Base-by-base conservation (phyloP, 2,888 invertebrate genomes). In the Crepidodera aurea region DNA sequence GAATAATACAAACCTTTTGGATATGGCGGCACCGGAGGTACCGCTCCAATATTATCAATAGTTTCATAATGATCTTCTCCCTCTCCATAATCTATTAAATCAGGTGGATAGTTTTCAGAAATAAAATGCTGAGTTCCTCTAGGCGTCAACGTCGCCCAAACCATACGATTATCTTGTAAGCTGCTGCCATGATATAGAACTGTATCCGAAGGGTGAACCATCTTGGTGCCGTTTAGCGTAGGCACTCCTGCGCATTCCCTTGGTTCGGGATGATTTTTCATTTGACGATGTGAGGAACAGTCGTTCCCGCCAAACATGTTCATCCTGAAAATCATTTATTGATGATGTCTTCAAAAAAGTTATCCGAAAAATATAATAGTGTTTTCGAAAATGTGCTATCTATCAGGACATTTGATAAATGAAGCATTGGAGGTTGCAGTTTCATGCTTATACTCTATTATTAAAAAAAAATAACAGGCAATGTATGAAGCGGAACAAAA, bases 71-170 rank as follows among this genome's bases (percentile, higher is more conserved):
- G 89, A 64, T 88, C 87, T 75, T 89, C 79, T 44, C 71, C 85
- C 65, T 88, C 87, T 19, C 77, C 78, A 64, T 78, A 78, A 64
- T 78, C 77, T 46, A 80, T 76, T 39, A 79, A 67, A 72, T 88
- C 87, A 2, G 85, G 83, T 0, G 87, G 87, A 77, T 87, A 87
- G 19, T 84, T 86, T 76, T 87, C 87, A 0, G 88, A 87, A 58
- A 90, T 87, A 77, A 90, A 92, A 79, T 93, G 92, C 16, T 91
- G 84, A 0, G 92, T 92, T 10, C 92, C 92, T 53, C 91, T 86
- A 0, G 93, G 93, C 0, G 93, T 93, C 7, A 94, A 81, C 0
- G 93, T 92, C 0, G 94, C 93, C 94, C 94, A 94, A 44, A 81
- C 79, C 79, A 80, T 79, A 15, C 81, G 73, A 62, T 81, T 81